Base-by-base conservation (phyloP, 2,113 vertebrate genomes). In the Morone chrysops region DNA sequence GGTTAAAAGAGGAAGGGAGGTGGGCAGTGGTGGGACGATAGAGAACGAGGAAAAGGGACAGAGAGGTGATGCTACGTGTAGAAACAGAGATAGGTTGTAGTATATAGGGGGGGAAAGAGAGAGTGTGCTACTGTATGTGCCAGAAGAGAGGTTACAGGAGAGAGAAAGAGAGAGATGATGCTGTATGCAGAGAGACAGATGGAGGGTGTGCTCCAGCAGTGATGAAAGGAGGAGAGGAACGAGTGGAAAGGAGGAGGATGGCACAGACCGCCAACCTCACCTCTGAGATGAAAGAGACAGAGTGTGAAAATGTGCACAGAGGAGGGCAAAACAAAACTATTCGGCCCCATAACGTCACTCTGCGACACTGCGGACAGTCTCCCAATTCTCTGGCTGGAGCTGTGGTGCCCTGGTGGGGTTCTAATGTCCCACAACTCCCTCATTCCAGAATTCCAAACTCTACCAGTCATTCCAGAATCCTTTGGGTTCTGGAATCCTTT, bases 161-260 rank as follows among this genome's bases (percentile, higher is more conserved):
- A 41, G 61, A 45, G 17, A 59, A 56, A 80, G 7, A 31, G 43
- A 50, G 14, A 50, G 40, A 53, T 17, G 74, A 51, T 59, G 74
- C 73, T 71, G 1, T 12, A 59, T 17, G 73, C 50, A 77, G 61
- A 70, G 63, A 80, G 68, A 77, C 77, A 82, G 87, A 86, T 66
- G 75, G 83, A 90, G 62, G 20, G 5, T 16, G 78, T 60, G 74
- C 75, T 80, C 84, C 61, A 61, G 69, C 78, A 53, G 84, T 5
- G 80, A 72, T 74, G 63, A 67, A 70, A 65, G 68, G 84, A 77
- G 60, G 67, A 71, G 53, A 51, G 22, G 75, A 70, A 38, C 0
- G 81, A 66, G 69, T 38, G 16, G 53, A 45, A 1, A 54, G 38
- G 67, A 56, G 67, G 54, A 78, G 70, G 71, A 82, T 13, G 43